Conservation (phyloP, 2,888 invertebrate genomes). For the Theretra japonica region DNA sequence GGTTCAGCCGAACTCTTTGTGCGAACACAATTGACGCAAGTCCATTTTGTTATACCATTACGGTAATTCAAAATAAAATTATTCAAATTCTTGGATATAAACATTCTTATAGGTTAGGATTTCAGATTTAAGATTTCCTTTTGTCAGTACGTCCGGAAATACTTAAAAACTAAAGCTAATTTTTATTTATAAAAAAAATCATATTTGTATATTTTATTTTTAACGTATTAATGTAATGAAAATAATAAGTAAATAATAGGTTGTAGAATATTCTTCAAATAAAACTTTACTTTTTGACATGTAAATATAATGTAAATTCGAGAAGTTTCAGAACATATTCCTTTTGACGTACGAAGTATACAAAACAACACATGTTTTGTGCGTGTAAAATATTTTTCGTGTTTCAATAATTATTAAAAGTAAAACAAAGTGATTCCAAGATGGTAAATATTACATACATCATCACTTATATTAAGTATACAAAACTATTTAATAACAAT, state of each 20-base stretch:
- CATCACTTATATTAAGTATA: neutral
- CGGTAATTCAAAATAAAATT: conserved; percentile 56
- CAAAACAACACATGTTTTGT: conserved; percentile 74
- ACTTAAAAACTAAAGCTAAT: neutral
- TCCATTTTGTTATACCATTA: conserved; percentile 59
- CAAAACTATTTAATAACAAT: neutral
- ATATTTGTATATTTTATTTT: no score
- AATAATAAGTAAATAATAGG: no score
- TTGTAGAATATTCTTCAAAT: no score
- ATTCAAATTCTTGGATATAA: conserved; percentile 53
- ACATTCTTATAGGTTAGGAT: conserved; percentile 67
- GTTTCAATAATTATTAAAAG: conserved; percentile 17
- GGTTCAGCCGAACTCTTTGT: conserved; percentile 65
- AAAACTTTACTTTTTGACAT: neutral
- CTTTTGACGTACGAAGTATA: conserved; percentile 49
- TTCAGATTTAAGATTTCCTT: conserved; percentile 34
- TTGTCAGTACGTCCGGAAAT: conserved; percentile 23
- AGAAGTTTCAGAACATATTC: conserved; percentile 1
- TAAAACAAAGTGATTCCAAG: conserved; percentile 37
- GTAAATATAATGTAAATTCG: neutral
- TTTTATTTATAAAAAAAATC: neutral
- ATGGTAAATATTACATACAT: conserved; percentile 54
- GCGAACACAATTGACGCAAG: conserved; percentile 52
- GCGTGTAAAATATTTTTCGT: conserved; percentile 33
- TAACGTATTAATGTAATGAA: no score